Evolutionary conservation across 2,888 invertebrate genomes (phyloP).

Genomic region (Agrenia bidenticulata): DNA sequence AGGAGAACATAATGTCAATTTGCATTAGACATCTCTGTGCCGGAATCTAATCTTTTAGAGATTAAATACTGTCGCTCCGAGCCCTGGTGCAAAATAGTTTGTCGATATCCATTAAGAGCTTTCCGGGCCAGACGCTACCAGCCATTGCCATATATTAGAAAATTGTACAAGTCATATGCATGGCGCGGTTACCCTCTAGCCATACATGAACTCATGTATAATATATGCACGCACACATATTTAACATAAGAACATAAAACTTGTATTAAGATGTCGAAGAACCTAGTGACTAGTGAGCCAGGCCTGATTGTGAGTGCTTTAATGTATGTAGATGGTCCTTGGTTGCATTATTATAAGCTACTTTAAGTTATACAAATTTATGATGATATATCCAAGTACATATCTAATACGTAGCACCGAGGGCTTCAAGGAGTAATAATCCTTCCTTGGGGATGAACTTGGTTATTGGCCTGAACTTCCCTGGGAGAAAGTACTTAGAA

Average conservation of each 20-base stretch:
- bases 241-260: background rate
- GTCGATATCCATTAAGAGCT: constrained; percentile 38
- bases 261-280: background rate
- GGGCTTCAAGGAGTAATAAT: background rate
- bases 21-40: constrained; percentile 25
- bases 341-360: background rate
- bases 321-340: background rate
- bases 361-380: background rate
- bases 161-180: no score
- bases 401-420: no score
- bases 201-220: no score
- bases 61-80: constrained; percentile 26
- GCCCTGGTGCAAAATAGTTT: constrained; percentile 41
- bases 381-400: background rate
- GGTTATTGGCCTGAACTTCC: constrained; percentile 1
- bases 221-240: background rate
- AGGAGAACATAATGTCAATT: constrained; percentile 32
- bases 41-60: constrained; percentile 31
- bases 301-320: constrained; percentile 3
- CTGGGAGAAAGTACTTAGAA: background rate
- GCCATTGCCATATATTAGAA: no score
- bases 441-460: background rate
- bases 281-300: background rate
- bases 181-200: no score
- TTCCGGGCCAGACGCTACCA: no score